Evolutionary conservation across 2,888 invertebrate genomes (phyloP), one percentile per base, ranked within the genome.

Genomic region (Rhamnusium bicolor): DNA sequence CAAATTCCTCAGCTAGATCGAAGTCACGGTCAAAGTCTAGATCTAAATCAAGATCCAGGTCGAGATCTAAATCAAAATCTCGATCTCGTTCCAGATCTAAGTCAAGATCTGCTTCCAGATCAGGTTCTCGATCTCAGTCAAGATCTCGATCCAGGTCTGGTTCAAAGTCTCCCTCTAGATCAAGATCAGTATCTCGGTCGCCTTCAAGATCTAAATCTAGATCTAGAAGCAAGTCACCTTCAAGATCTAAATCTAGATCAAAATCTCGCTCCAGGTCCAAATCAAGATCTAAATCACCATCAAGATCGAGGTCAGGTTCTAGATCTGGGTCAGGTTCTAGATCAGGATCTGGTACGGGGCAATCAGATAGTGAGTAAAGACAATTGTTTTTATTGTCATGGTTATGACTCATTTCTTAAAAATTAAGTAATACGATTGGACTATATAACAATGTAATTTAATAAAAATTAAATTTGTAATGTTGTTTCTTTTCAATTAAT

Each of bases 101-200:
- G 18, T 87, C 88, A 0, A 76, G 83, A 71, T 79, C 81, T 14
- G 65, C 71, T 24, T 81, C 83, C 19, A 24, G 69, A n/a, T 84
- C 86, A 58, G 80, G 81, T 29, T 84, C 87, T 1, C 63, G 85
- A 82, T 80, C 86, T 68, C 10, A 85, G 84, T 80, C 85, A 0
- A 77, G 78, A 69, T 86, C 87, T 4, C 69, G 71, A 32, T 85
- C 87, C 49, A 80, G 83, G 54, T 85, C n/a, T n/a, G n/a, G n/a
- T n/a, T n/a, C n/a, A n/a, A n/a, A n/a, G n/a, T n/a, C n/a, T n/a
- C n/a, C n/a, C n/a, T n/a, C 87, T 32, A 79, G 80, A 56, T 87
- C 86, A 3, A 72, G 87, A 0, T 90, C 90, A 0, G 83, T 85
- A 18, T 89, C 89, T 2, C 62, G 82, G 84, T 61, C 85, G 83